Conservation (phyloP, 2,888 invertebrate species). For the Ganaspis brasiliensis region DNA sequence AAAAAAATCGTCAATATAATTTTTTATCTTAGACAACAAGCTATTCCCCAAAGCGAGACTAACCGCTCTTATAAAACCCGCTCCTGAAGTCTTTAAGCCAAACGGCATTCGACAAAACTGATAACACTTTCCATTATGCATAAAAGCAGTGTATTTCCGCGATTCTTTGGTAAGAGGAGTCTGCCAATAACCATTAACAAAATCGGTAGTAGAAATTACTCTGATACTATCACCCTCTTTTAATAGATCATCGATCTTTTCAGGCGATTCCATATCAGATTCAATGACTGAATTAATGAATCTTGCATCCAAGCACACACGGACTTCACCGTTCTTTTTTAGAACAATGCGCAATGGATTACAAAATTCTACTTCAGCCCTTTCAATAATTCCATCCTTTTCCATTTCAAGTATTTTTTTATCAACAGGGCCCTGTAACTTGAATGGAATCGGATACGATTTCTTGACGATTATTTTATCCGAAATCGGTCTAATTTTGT, state of each 20-base stretch:
- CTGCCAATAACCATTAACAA: constrained; percentile 65
- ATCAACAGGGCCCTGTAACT: not conserved
- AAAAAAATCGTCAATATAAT: constrained; percentile 70
- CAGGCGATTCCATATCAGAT: constrained; percentile 37
- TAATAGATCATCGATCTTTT: constrained; percentile 28
- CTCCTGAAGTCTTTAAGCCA: constrained; percentile 25
- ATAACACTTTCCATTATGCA: not conserved
- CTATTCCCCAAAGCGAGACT: constrained; percentile 59
- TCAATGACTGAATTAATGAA: constrained; percentile 36
- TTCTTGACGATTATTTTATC: not conserved
- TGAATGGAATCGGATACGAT: not conserved
- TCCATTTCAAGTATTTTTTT: not conserved
- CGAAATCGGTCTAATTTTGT: constrained; percentile 1
- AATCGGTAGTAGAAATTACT: constrained; percentile 81
- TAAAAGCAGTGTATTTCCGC: constrained; percentile 42
- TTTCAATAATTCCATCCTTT: not conserved
- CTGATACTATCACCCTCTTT: no score
- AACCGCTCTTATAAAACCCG: constrained; percentile 29
- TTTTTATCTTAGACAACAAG: constrained; percentile 57
- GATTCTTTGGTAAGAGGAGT: not conserved
- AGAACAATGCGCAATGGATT: constrained; percentile 34
- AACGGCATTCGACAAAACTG: constrained; percentile 23
- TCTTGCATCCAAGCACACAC: constrained; percentile 40
- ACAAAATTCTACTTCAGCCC: constrained; percentile 7
- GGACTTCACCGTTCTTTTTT: constrained; percentile 27